Percentiles rank a stretch among this genome's conserved stretches.
phyloP scores from a whole-genome alignment of 2,888 invertebrate genomes.

The Homarus gammarus region DNA sequence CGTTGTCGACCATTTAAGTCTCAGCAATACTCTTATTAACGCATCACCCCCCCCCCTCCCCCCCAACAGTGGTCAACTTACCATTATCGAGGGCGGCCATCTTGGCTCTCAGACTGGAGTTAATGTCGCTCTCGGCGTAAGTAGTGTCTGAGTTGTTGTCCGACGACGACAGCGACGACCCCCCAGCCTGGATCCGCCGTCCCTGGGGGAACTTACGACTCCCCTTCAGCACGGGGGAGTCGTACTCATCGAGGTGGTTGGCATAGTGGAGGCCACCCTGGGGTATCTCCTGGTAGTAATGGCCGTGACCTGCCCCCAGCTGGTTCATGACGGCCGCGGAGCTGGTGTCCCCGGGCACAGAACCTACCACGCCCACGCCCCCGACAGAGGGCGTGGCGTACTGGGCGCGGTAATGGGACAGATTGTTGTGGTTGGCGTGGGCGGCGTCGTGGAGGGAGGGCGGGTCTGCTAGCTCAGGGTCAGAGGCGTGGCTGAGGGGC shows the following conservation, averaged over 20 bases:
- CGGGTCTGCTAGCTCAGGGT: constrained; percentile 58
- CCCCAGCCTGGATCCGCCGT: constrained; percentile 79
- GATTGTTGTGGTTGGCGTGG: constrained; percentile 47
- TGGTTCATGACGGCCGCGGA: constrained; percentile 59
- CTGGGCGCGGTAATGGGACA: constrained; percentile 60
- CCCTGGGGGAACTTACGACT: constrained; percentile 63
- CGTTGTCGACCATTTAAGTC: too few species aligned
- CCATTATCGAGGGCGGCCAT: constrained; percentile 77
- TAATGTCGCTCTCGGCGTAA: constrained; percentile 77
- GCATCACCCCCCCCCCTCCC: too few species aligned
- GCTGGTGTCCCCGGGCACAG: constrained; percentile 2
- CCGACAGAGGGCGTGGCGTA: constrained; percentile 31
- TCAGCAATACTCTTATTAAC: too few species aligned
- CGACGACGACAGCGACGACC: constrained; percentile 77
- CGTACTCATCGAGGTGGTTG: constrained; percentile 70
- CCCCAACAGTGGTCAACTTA: too few species aligned
- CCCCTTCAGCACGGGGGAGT: constrained; percentile 64
- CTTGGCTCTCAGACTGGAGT: constrained; percentile 75
- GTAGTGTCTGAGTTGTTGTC: constrained; percentile 78
- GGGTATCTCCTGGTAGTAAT: constrained; percentile 64
- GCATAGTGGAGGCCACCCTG: constrained; percentile 47
- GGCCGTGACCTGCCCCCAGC: constrained; percentile 43
- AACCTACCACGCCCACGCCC: constrained; percentile 7
- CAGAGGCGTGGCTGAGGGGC: constrained; percentile 61
- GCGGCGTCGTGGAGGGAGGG: constrained; percentile 41